These are phyloP conservation scores for Hemistola chrysoprasaria DNA, from an alignment of 2,888 invertebrate genomes.

Conservation along the genomic window DNA sequence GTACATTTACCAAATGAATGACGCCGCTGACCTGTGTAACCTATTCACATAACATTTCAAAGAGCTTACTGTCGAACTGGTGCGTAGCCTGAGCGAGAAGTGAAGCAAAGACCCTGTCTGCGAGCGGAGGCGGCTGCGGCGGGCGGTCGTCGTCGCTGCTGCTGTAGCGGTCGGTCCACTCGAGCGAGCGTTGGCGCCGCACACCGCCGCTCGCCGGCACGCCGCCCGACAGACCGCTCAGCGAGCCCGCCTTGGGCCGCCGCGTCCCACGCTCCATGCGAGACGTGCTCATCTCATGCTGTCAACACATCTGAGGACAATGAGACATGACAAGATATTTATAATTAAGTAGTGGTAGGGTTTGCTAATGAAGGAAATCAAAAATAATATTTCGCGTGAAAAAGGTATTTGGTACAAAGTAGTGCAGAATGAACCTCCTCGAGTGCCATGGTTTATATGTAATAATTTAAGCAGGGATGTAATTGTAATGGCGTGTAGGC, in stretches of 20 bases:
- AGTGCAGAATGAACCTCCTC: no score
- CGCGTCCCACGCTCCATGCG: constrained; percentile 74
- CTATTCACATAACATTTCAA: no score
- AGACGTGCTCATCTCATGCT: constrained; percentile 60
- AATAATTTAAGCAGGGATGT: no score
- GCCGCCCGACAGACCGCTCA: constrained; percentile 67
- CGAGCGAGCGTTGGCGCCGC: constrained; percentile 81
- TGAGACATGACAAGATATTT: constrained; percentile 17
- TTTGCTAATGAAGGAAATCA: no score
- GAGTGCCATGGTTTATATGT: no score
- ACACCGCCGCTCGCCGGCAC: constrained; percentile 57
- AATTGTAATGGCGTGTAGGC: no score
- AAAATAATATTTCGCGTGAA: no score
- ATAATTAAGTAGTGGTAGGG: no score
- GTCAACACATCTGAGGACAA: constrained; percentile 55
- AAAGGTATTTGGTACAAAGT: no score
- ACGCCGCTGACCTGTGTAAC: no score
- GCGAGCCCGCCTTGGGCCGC: constrained; percentile 70
- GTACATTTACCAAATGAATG: no score
- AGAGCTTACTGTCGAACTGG: constrained; percentile 73
- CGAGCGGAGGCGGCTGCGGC: constrained; percentile 74
- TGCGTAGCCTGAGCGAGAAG: constrained; percentile 79
- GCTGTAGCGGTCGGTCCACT: constrained; percentile 82
- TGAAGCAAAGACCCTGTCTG: constrained; percentile 77
- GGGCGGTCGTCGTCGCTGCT: constrained; percentile 79